Evolutionary conservation across 2,113 vertebrate genomes (phyloP), one percentile per base, ranked within the genome.

Genomic region (Peromyscus leucopus): DNA sequence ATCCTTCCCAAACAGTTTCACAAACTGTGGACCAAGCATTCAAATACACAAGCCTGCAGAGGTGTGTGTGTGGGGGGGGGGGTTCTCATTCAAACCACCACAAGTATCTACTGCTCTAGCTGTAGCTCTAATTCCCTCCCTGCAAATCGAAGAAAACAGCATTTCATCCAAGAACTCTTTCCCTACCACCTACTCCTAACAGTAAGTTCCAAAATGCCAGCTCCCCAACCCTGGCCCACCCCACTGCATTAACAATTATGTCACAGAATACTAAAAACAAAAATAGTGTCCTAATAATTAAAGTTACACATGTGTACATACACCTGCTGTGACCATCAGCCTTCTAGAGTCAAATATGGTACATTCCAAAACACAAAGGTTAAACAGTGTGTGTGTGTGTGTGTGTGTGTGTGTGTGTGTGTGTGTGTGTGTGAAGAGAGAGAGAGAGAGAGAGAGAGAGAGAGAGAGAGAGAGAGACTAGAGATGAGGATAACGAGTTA

Each of bases 111-210:
- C 61, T 82, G 6, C 22, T 86, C 51, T 69, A 16, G 65, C 16
- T 95, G 17, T 22, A 84, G 78, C 31, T 75, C 57, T 85, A 93
- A 57, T 13, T 46, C 22, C 84, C 85, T 61, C 51, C 55, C 51
- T 48, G 84, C 39, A 22, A 92, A 59, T 65, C 76, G 75, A 91
- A 55, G 61, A 90, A 93, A 90, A 93, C 71, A 28, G 8, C 76
- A 97, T 67, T 90, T 90, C 59, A 96, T 57, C 65, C 61, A 83
- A 72, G 24, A 93, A 95, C n/a, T 84, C 61, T 91, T 96, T 83
- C 48, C 59, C 89, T 3, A 76, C 91, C 8, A 72, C 33, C 74
- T 87, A 71, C 57, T 92, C 46, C 86, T 93, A 78, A 89, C 31
- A 72, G 59, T 48, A 93, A 89, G 24, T 89, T 69, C 91, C 74